Conservation (phyloP, 2,888 invertebrate genomes). For the Aphodius sticticus region DNA sequence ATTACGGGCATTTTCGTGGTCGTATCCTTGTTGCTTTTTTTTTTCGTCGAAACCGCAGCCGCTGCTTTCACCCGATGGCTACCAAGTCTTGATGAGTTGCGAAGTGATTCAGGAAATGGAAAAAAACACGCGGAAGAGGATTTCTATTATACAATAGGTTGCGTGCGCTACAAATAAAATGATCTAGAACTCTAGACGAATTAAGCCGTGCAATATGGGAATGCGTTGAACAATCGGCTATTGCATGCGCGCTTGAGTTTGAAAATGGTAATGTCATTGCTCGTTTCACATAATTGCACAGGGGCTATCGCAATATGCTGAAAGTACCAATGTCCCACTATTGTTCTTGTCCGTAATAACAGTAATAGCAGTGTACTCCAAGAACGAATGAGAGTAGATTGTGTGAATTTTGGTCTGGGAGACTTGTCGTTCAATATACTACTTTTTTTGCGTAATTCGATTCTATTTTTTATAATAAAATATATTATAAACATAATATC, state of each 20-base stretch:
- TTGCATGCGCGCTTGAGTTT: neutral
- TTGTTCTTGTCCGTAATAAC: no score
- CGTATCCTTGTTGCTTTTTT: neutral
- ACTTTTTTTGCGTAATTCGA: no score
- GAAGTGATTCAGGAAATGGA: neutral
- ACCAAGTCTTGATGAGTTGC: neutral
- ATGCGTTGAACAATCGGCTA: neutral
- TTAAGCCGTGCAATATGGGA: neutral
- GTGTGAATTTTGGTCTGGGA: no score
- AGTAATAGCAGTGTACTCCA: no score
- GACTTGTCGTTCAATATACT: no score
- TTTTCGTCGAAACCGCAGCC: neutral
- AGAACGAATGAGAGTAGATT: no score
- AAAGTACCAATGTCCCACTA: neutral
- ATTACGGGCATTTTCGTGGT: neutral
- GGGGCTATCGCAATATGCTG: neutral
- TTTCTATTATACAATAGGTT: conserved; percentile 4
- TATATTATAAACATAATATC: no score
- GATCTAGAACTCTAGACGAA: neutral
- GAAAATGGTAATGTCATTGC: neutral
- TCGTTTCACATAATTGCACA: neutral
- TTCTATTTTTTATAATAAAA: no score
- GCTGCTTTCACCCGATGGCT: neutral
- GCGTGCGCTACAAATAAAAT: neutral
- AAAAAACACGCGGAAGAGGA: neutral